phyloP scores from a whole-genome alignment of 2,888 invertebrate genomes.

The Falcaria lacertinaria region DNA sequence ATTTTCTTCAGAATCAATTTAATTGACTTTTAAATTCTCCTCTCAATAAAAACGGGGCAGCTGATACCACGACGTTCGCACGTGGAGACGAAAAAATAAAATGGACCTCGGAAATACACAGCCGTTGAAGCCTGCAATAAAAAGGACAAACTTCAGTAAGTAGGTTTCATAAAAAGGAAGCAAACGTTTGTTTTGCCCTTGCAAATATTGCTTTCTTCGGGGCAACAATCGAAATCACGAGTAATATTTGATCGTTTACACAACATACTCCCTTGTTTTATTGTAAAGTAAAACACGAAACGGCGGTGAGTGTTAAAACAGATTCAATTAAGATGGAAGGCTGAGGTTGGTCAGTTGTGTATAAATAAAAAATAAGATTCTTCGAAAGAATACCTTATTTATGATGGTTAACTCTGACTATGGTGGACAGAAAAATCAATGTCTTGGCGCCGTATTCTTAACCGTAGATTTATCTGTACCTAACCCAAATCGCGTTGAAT shows the following conservation, averaged over 20 bases:
- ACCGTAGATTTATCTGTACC: no score
- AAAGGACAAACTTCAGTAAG: constrained; percentile 37
- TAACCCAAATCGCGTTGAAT: no score
- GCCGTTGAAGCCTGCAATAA: constrained; percentile 35
- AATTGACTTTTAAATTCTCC: constrained; percentile 3
- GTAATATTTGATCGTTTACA: constrained; percentile 30
- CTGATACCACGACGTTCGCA: constrained; percentile 1
- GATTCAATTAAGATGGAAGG: constrained; percentile 16
- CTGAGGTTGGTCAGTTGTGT: no score
- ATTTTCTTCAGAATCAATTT: neutral
- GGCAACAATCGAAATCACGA: constrained; percentile 32
- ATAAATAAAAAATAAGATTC: no score
- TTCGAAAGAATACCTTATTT: no score
- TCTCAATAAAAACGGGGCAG: constrained; percentile 2
- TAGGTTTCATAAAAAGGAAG: constrained; percentile 41
- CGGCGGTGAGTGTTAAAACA: constrained; percentile 15
- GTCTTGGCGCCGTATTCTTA: no score
- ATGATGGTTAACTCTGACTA: no score
- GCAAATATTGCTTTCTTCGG: constrained; percentile 41
- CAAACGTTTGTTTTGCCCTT: constrained; percentile 37
- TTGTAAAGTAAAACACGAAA: constrained; percentile 12
- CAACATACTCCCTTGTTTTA: constrained; percentile 17
- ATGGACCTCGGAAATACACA: constrained; percentile 21
- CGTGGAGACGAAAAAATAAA: constrained; percentile 13
- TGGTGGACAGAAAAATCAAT: no score